Conservation (phyloP, 2,113 vertebrate species). For the Danionella cerebrum region DNA sequence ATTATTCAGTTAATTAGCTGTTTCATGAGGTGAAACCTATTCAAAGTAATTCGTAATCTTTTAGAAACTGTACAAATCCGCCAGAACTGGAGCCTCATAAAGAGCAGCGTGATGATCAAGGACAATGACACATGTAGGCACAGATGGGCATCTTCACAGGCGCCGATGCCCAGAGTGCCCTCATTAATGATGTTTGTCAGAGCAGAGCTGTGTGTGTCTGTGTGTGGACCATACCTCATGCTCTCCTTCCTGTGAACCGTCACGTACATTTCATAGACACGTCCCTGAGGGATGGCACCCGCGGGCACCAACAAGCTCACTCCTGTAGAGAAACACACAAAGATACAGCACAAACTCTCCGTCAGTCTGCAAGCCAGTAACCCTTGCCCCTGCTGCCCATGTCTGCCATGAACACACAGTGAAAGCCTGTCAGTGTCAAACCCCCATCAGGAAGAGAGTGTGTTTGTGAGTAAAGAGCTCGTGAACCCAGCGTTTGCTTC, state of each 20-base stretch:
- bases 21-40: too few relatives aligned
- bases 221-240: slow-evolving; percentile 77
- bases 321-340: slow-evolving; percentile 62
- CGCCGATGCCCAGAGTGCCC: not conserved
- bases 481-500: too few relatives aligned
- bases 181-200: slow-evolving; percentile 11
- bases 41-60: too few relatives aligned
- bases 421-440: slow-evolving; percentile 25
- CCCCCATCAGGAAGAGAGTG: not conserved
- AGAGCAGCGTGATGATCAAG: not conserved
- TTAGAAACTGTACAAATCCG: too few relatives aligned
- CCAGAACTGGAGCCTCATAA: not conserved
- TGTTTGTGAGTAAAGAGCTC: not conserved
- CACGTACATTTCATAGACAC: slow-evolving; percentile 97
- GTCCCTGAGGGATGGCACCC: slow-evolving; percentile 89
- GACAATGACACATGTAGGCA: not conserved
- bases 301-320: slow-evolving; percentile 94
- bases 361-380: slow-evolving; percentile 34
- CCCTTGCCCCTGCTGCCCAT: slow-evolving; percentile 25
- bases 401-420: slow-evolving; percentile 24
- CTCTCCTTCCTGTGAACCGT: slow-evolving; percentile 95
- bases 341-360: slow-evolving; percentile 26
- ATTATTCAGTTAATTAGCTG: too few relatives aligned
- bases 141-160: not conserved
- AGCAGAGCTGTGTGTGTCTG: not conserved